phyloP scores from a whole-genome alignment of 2,797 vertebrate species.

The Mustela erminea region DNA sequence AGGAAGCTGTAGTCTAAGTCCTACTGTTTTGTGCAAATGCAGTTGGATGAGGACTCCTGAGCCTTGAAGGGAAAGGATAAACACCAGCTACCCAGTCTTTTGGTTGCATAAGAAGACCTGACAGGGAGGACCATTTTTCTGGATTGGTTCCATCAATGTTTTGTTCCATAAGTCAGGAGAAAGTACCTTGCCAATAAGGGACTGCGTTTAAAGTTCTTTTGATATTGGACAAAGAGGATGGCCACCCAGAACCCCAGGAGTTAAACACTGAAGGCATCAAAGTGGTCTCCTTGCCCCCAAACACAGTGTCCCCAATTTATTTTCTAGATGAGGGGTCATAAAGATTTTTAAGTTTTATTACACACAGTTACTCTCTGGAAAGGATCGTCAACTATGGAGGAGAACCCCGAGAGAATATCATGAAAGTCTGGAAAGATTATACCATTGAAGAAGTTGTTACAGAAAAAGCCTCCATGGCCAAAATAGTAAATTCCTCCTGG shows the following conservation, averaged over 20 bases:
- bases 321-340: background rate
- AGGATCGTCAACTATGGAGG: background rate
- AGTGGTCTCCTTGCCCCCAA: background rate
- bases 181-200: background rate
- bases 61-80: background rate
- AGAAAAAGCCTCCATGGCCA: background rate
- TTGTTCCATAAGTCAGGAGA: background rate
- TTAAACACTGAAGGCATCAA: background rate
- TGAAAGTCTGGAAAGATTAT: background rate
- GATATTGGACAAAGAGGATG: background rate
- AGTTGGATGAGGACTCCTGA: background rate
- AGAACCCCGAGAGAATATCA: background rate
- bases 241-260: background rate
- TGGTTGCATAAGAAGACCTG: background rate
- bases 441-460: background rate
- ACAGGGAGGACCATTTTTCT: background rate
- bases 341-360: background rate
- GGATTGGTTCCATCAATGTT: background rate
- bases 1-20: background rate
- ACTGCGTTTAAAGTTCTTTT: background rate
- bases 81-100: background rate
- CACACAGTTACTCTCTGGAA: background rate
- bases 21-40: background rate
- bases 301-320: background rate
- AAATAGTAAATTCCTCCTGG: background rate